Conservation (phyloP, 2,113 vertebrate species). For the Lepisosteus osseus region DNA sequence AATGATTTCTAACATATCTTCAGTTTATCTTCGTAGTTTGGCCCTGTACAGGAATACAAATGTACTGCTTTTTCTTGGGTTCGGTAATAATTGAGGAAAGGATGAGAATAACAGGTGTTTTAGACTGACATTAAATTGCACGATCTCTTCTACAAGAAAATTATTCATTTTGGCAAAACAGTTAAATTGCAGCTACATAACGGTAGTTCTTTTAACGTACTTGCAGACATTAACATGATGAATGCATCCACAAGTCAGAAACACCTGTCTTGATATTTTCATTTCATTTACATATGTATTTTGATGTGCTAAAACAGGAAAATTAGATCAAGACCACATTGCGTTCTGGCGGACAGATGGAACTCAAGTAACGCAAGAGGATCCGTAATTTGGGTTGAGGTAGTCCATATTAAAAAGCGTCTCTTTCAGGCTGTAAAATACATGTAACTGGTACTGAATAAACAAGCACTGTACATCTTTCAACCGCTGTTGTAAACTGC, state of each 20-base stretch:
- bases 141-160: slow-evolving; percentile 12
- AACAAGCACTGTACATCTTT: too few species aligned
- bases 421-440: too few species aligned
- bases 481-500: too few species aligned
- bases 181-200: slow-evolving; percentile 6
- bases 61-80: slow-evolving; percentile 1
- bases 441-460: too few species aligned
- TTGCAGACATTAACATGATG: slow-evolving; percentile 25
- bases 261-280: slow-evolving; percentile 13
- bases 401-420: too few species aligned
- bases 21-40: background rate
- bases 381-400: too few species aligned
- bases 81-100: background rate
- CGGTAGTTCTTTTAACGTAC: slow-evolving; percentile 20
- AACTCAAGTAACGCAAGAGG: too few species aligned
- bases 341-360: too few species aligned
- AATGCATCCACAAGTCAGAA: slow-evolving; percentile 17
- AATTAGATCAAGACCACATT: too few species aligned
- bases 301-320: background rate
- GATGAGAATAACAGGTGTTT: background rate
- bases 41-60: background rate
- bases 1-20: background rate
- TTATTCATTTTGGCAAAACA: background rate
- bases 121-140: slow-evolving; percentile 27
- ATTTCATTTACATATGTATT: background rate